Conservation (phyloP, 1,140 invertebrate genomes). For the Marisa cornuarietis region DNA sequence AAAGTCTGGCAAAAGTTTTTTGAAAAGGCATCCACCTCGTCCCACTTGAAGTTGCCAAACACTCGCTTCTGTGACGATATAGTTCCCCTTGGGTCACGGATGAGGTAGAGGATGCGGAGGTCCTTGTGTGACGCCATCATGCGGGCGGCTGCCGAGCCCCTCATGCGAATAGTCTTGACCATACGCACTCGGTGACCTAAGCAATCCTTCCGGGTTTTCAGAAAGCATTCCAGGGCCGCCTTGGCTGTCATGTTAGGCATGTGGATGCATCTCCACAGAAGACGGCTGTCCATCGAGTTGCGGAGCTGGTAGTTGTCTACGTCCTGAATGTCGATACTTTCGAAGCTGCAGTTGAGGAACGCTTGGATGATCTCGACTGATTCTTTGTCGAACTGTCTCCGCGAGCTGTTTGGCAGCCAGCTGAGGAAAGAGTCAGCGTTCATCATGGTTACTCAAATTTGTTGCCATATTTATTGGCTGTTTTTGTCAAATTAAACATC, state of each 20-base stretch:
- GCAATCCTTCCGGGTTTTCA: conserved; percentile 19
- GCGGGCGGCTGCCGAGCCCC: conserved; percentile 15
- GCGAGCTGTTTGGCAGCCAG: neutral
- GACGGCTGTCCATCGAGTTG: conserved; percentile 6
- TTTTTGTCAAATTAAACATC: too few species aligned
- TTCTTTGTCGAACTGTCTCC: neutral
- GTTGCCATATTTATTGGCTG: too few species aligned
- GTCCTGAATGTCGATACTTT: conserved; percentile 15
- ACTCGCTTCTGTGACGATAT: conserved; percentile 11
- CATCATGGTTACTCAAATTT: too few species aligned
- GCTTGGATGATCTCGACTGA: conserved; percentile 6
- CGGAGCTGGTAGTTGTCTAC: conserved; percentile 23
- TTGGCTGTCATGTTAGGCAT: neutral
- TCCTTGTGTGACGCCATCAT: conserved; percentile 22
- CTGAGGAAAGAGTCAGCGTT: too few species aligned
- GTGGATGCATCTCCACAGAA: conserved; percentile 15
- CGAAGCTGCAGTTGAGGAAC: conserved; percentile 24
- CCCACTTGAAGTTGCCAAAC: conserved; percentile 11
- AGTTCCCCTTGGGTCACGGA: conserved; percentile 21
- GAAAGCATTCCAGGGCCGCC: conserved; percentile 15
- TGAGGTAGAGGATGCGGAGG: conserved; percentile 21
- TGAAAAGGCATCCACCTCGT: conserved; percentile 8
- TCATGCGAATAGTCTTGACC: conserved; percentile 32
- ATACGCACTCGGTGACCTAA: conserved; percentile 18
- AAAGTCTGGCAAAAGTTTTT: conserved; percentile 32